A percentile compares a stretch with the other conserved stretches of the same genome.
These are phyloP conservation scores for Parnassius mnemosyne DNA, from an alignment of 2,888 invertebrate species.

Conservation along the genomic window DNA sequence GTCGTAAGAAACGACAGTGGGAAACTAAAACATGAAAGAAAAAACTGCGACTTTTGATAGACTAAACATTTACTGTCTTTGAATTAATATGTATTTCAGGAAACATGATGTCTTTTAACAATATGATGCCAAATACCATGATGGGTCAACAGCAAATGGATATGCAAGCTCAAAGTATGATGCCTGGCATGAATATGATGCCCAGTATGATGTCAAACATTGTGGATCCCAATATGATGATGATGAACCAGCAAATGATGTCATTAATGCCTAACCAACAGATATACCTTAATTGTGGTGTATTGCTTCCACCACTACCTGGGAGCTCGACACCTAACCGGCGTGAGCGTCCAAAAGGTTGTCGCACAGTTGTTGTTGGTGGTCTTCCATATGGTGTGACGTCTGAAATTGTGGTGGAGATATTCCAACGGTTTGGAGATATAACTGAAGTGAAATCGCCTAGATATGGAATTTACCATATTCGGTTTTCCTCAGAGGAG, in stretches of 20 bases:
- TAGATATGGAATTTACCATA: conserved; percentile 95
- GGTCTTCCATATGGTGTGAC: conserved; percentile 93
- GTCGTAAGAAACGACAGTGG: no score
- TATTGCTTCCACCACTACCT: conserved; percentile 91
- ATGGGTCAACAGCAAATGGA: conserved; percentile 43
- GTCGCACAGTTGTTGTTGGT: conserved; percentile 94
- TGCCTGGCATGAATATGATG: conserved; percentile 39
- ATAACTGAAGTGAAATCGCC: conserved; percentile 83
- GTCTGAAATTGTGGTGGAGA: conserved; percentile 90
- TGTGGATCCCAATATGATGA: conserved; percentile 80
- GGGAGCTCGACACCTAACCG: conserved; percentile 89
- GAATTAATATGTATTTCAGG: conserved; percentile 10
- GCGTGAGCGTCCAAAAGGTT: conserved; percentile 92
- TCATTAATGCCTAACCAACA: conserved; percentile 42
- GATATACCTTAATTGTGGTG: conserved; percentile 84
- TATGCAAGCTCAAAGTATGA: conserved; percentile 38
- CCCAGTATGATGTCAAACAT: conserved; percentile 64
- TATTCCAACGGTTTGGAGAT: conserved; percentile 87
- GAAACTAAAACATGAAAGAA: no score
- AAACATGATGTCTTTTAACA: conserved; percentile 36
- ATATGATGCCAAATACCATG: conserved; percentile 31
- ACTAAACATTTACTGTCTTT: no score
- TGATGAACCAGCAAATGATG: conserved; percentile 46
- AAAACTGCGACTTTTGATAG: no score
- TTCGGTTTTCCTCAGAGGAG: conserved; percentile 89